Conservation (phyloP, 2,888 invertebrate genomes). For the Nowickia ferox region DNA sequence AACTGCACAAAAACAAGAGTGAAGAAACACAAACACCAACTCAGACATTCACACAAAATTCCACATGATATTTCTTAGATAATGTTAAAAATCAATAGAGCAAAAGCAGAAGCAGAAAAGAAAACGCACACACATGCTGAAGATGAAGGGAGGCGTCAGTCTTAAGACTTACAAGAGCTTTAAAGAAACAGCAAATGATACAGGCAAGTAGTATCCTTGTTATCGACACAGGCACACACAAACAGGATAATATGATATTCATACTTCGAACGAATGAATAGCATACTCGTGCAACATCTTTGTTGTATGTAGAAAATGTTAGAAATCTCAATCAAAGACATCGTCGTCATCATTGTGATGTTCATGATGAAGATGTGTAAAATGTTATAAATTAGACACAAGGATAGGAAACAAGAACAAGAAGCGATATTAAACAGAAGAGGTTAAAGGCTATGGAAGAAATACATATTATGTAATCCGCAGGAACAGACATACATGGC, state of each 20-base stretch:
- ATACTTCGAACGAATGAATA: not conserved
- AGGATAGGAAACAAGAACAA: not conserved
- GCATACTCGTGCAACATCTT: not conserved
- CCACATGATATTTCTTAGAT: conserved; percentile 76
- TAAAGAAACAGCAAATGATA: conserved; percentile 14
- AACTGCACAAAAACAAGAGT: conserved; percentile 12
- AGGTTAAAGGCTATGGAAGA: conserved; percentile 42
- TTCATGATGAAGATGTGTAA: conserved; percentile 8
- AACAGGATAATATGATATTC: not conserved
- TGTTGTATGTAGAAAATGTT: not conserved
- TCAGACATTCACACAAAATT: conserved; percentile 8
- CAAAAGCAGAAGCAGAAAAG: conserved; percentile 78
- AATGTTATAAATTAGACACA: conserved; percentile 7
- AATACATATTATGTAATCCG: conserved; percentile 42
- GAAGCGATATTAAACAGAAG: not conserved
- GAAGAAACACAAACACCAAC: not conserved
- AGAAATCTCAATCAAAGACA: conserved; percentile 30
- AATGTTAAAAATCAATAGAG: conserved; percentile 82
- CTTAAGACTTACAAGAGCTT: conserved; percentile 13
- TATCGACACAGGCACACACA: not conserved
- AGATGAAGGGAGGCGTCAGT: not conserved
- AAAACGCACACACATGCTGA: conserved; percentile 20
- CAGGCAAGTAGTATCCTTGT: conserved; percentile 7
- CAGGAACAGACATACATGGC: not conserved
- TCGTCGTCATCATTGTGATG: conserved; percentile 12